A percentile compares a stretch with the other conserved stretches of the same genome.
Evolutionary conservation across 2,797 vertebrate species (phyloP).

Genomic region (Hoplostethus mediterraneus): DNA sequence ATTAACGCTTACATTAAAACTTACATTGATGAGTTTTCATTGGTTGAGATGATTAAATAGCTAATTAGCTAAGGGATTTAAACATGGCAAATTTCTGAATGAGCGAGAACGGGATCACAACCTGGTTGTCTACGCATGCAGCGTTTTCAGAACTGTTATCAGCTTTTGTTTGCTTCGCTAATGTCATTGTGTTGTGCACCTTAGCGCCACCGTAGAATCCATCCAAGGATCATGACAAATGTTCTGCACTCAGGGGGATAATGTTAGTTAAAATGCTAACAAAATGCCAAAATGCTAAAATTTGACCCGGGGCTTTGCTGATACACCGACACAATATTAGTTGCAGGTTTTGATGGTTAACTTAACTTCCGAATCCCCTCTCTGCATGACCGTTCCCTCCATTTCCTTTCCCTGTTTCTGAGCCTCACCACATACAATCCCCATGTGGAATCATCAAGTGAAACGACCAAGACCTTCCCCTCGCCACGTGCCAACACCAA

Average conservation of each 20-base stretch:
- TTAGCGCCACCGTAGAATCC: background rate
- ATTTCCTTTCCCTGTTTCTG: background rate
- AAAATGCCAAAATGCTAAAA: constrained; percentile 20
- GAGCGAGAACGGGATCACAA: no score
- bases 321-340: constrained; percentile 4
- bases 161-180: no score
- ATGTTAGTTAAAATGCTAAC: constrained; percentile 9
- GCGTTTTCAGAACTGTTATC: no score
- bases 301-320: background rate
- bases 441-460: constrained; percentile 43
- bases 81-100: no score
- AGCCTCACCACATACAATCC: constrained; percentile 17
- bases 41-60: no score
- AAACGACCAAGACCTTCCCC: constrained; percentile 22
- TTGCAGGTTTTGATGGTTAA: constrained; percentile 3
- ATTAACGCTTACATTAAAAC: no score
- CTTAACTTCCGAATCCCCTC: background rate
- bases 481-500: constrained; percentile 24
- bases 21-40: no score
- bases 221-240: constrained; percentile 23
- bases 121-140: no score
- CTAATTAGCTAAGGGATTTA: no score
- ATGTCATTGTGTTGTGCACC: no score
- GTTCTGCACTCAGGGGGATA: constrained; percentile 20
- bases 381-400: background rate